phyloP scores from a whole-genome alignment of 2,113 vertebrate species.

The Amblyornis subalaris region DNA sequence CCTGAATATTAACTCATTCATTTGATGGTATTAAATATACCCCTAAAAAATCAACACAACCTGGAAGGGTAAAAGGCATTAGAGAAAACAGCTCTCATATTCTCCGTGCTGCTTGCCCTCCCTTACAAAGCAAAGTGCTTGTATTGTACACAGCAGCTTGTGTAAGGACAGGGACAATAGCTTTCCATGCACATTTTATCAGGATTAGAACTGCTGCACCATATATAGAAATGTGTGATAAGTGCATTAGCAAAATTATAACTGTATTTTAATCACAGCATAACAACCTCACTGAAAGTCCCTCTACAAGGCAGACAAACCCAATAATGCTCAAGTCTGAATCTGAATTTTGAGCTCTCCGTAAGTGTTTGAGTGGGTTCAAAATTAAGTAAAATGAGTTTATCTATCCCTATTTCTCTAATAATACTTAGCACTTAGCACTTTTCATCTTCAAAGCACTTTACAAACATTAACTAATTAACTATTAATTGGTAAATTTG shows the following conservation, averaged over 20 bases:
- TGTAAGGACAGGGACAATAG: slow-evolving; percentile 33
- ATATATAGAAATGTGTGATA: slow-evolving; percentile 35
- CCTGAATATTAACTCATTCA: not conserved
- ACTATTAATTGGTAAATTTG: slow-evolving; percentile 76
- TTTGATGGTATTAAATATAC: not conserved
- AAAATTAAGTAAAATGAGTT: slow-evolving; percentile 72
- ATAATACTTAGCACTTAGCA: slow-evolving; percentile 71
- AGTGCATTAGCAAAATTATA: slow-evolving; percentile 52
- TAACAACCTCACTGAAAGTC: slow-evolving; percentile 2
- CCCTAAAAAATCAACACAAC: not conserved
- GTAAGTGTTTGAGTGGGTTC: slow-evolving; percentile 55
- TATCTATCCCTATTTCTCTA: slow-evolving; percentile 65
- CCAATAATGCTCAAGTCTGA: slow-evolving; percentile 16
- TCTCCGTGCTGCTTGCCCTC: not conserved
- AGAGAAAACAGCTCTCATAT: not conserved
- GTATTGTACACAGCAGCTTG: not conserved
- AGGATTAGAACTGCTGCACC: slow-evolving; percentile 37
- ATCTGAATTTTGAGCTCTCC: slow-evolving; percentile 48
- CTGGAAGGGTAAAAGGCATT: not conserved
- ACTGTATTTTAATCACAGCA: slow-evolving; percentile 46
- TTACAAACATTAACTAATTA: slow-evolving; percentile 75
- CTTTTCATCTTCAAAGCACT: slow-evolving; percentile 72
- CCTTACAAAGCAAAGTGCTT: not conserved
- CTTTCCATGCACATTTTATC: slow-evolving; percentile 22
- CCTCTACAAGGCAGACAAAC: slow-evolving; percentile 7